These are phyloP conservation scores for Endotricha flammealis DNA, from an alignment of 2,888 invertebrate species.

Conservation along the genomic window DNA sequence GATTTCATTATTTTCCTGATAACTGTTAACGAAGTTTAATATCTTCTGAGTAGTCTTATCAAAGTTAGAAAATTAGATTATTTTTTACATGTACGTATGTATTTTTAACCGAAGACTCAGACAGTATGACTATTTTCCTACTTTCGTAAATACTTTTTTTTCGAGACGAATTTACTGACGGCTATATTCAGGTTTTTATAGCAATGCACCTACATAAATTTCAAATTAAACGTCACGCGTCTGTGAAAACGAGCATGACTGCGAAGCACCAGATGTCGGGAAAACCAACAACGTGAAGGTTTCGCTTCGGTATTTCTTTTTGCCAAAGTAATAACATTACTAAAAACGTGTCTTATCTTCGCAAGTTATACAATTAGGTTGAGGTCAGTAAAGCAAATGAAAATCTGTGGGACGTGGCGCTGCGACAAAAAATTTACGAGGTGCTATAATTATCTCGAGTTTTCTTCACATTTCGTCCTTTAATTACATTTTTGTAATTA, in stretches of 20 bases:
- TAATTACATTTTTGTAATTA: constrained; percentile 10
- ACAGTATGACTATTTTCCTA: too few relatives aligned
- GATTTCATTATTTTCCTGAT: neutral
- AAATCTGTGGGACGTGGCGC: neutral
- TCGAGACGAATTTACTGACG: too few relatives aligned
- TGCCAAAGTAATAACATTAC: constrained; percentile 24
- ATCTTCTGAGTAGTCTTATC: too few relatives aligned
- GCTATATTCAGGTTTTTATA: too few relatives aligned
- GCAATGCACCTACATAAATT: too few relatives aligned
- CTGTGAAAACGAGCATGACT: too few relatives aligned
- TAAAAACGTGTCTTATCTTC: constrained; percentile 23
- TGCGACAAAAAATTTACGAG: constrained; percentile 7
- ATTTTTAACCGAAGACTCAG: too few relatives aligned
- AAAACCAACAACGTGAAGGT: neutral
- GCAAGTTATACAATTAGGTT: constrained; percentile 33
- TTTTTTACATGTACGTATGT: too few relatives aligned
- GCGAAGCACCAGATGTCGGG: neutral
- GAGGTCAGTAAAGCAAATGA: constrained; percentile 26
- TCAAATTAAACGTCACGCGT: too few relatives aligned
- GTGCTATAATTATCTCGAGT: constrained; percentile 9
- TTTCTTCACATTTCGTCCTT: constrained; percentile 8
- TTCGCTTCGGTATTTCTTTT: constrained; percentile 9
- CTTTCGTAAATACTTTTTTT: too few relatives aligned
- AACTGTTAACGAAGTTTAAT: too few relatives aligned
- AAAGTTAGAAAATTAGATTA: too few relatives aligned